Evolutionary conservation across 2,888 invertebrate genomes (phyloP).

Genomic region (Altica lythri): DNA sequence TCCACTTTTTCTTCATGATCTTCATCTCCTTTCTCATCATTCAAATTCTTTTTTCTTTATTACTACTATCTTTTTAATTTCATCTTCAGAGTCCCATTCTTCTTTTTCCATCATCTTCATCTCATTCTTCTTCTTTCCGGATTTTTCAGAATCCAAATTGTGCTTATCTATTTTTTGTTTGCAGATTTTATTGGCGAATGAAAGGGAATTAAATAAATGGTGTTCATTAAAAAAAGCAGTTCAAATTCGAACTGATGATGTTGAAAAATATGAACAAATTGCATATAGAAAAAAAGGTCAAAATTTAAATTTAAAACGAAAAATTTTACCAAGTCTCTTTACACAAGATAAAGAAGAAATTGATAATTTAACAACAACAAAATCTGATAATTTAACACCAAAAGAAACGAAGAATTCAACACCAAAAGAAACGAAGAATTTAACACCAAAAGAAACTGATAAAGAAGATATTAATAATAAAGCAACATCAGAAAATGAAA

Average conservation of each 20-base stretch:
- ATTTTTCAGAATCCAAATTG: not conserved
- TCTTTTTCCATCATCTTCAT: too few species aligned
- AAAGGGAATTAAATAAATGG: conserved; percentile 94
- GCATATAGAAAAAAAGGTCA: conserved; percentile 75
- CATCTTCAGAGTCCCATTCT: too few species aligned
- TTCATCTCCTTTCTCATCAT: too few species aligned
- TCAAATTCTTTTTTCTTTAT: too few species aligned
- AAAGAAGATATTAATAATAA: conserved; percentile 14
- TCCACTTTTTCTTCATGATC: too few species aligned
- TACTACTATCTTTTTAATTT: too few species aligned
- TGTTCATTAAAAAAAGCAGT: conserved; percentile 87
- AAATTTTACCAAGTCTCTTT: conserved; percentile 79
- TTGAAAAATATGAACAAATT: conserved; percentile 79
- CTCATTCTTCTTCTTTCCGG: too few species aligned
- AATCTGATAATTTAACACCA: too few species aligned
- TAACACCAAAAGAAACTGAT: conserved; percentile 22
- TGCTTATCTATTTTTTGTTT: conserved; percentile 37
- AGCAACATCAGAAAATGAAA: conserved; percentile 18
- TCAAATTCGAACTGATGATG: conserved; percentile 75
- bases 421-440: conserved; percentile 12
- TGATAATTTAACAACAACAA: too few species aligned
- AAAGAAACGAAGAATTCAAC: too few species aligned
- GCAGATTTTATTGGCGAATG: conserved; percentile 88
- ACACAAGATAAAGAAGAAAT: conserved; percentile 49
- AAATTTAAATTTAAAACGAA: conserved; percentile 75